Base-by-base conservation (phyloP, 2,888 invertebrate genomes). In the Amphipoea oculea region DNA sequence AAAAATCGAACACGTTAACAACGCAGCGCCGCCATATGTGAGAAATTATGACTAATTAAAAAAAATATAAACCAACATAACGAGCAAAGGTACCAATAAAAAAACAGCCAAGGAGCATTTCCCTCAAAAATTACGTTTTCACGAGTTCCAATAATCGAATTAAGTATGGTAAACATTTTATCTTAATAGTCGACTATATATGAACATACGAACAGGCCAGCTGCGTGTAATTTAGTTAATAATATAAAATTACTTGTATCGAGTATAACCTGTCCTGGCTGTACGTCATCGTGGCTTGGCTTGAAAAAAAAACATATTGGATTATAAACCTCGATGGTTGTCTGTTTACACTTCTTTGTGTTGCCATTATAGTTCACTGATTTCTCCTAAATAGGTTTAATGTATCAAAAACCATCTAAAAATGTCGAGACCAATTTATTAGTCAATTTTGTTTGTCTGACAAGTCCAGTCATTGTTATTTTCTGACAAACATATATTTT, bases 161-260 rank as follows among this genome's bases (percentile, higher is more conserved):
- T 96, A 96, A 89, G 92, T 93, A 95, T 92, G 89, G 95, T 92
- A 95, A 96, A 95, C 95, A 95, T 95, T 94, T 93, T 93, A 94
- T 93, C 92, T 94, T 95, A 95, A 94, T 94, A 90, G 90, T 88
- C 88, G 86, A 89, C 89, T 91, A 89, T 91, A 92, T 93, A 88
- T 88, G 91, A 90, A 90, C 90, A 82, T 87, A 89, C 87, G 87
- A 86, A 88, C 86, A 84, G 81, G 85, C 86, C 95, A 93, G 94
- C 93, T 95, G 95, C 92, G 82, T 90, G 92, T 94, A 94, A 95
- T 96, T 95, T 95, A 93, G 91, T 95, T 95, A 96, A 96, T 96
- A 92, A 95, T 93, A 93, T 94, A 92, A 95, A 95, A 96, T 96
- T 95, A 94, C 93, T 90, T 83, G 91, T 88, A 93, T 94, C 91